phyloP scores from a whole-genome alignment of 2,113 vertebrate genomes.

The Catagonus wagneri region DNA sequence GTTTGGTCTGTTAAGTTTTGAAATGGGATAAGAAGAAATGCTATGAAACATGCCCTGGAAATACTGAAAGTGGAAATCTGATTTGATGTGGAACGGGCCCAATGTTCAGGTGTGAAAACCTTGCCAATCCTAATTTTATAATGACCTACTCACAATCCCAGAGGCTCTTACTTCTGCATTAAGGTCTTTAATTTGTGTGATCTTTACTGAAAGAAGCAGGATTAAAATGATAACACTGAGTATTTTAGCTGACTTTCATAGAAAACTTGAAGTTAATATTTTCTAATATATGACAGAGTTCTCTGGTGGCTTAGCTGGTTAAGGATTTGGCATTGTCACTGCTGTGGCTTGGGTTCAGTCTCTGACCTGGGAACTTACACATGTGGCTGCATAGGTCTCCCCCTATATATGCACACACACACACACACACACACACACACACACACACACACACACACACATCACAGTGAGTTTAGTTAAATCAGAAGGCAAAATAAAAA shows the following conservation, averaged over 20 bases:
- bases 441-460: background rate
- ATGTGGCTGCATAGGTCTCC: too few species aligned
- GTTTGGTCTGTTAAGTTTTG: constrained; percentile 1
- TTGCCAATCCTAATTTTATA: background rate
- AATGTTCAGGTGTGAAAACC: background rate
- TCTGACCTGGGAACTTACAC: too few species aligned
- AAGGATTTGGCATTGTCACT: too few species aligned
- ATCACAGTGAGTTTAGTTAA: background rate
- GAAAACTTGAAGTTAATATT: constrained; percentile 1
- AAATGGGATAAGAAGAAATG: background rate
- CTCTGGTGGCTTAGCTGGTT: too few species aligned
- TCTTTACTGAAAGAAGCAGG: background rate
- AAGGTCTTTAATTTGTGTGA: background rate
- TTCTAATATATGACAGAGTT: background rate
- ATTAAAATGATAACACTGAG: background rate
- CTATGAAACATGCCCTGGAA: background rate
- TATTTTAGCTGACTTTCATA: background rate
- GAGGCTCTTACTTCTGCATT: background rate
- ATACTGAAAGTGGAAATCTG: background rate
- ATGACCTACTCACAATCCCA: background rate
- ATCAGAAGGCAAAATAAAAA: background rate
- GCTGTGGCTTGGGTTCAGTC: too few species aligned
- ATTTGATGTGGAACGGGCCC: background rate
- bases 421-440: background rate
- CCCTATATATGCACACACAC: too few species aligned